These are phyloP conservation scores for Dynastes tityus DNA, from an alignment of 2,888 invertebrate genomes.

Conservation along the genomic window DNA sequence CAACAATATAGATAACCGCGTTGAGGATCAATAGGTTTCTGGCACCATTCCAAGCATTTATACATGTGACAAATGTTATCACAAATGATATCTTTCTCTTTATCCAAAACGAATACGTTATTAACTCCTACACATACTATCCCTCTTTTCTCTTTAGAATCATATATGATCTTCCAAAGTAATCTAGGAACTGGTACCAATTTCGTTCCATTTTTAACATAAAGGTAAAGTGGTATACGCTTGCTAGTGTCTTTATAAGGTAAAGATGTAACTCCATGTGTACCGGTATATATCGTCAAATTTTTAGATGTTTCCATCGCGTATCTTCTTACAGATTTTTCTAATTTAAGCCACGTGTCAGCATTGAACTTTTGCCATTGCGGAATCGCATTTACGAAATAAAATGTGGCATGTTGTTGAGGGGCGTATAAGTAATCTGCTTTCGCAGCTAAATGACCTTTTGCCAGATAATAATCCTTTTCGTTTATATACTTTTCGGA, in stretches of 20 bases:
- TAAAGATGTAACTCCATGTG: constrained; percentile 74
- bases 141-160: constrained; percentile 71
- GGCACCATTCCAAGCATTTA: constrained; percentile 75
- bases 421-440: constrained; percentile 75
- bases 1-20: constrained; percentile 78
- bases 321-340: constrained; percentile 70
- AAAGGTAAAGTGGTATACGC: constrained; percentile 62
- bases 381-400: constrained; percentile 77
- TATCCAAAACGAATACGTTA: constrained; percentile 71
- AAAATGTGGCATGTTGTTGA: constrained; percentile 75
- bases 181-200: constrained; percentile 73
- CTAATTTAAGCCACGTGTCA: constrained; percentile 73
- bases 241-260: constrained; percentile 66
- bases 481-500: constrained; percentile 67
- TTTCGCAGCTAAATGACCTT: constrained; percentile 77
- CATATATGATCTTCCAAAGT: constrained; percentile 77
- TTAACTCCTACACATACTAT: constrained; percentile 77
- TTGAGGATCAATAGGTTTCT: constrained; percentile 68
- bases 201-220: constrained; percentile 64
- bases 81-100: constrained; percentile 59
- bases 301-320: constrained; percentile 65
- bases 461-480: constrained; percentile 69
- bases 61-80: constrained; percentile 73
- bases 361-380: constrained; percentile 79
- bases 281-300: constrained; percentile 74